Evolutionary conservation across 1,140 invertebrate species (phyloP).

Genomic region (Orussus abietinus): DNA sequence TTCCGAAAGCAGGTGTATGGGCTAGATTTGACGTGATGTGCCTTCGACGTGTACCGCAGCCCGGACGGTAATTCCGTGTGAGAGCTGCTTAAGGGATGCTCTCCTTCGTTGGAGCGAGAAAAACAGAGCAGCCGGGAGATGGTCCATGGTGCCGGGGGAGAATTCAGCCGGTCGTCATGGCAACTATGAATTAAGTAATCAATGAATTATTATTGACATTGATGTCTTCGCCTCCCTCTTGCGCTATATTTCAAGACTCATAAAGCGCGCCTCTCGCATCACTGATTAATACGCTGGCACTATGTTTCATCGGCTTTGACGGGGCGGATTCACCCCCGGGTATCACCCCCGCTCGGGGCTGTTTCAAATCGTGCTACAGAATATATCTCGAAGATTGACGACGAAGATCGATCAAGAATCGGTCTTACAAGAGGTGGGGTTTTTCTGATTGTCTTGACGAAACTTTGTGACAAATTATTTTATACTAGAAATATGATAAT

Average conservation of each 20-base stretch:
- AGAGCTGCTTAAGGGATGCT: constrained; percentile 32
- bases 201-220: constrained; percentile 56
- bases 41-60: too few species aligned
- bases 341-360: too few species aligned
- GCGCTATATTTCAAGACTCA: constrained; percentile 44
- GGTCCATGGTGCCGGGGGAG: constrained; percentile 8
- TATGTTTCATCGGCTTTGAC: constrained; percentile 36
- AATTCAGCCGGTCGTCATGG: constrained; percentile 48
- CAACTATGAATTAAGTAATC: constrained; percentile 53
- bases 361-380: too few species aligned
- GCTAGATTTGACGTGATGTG: too few species aligned
- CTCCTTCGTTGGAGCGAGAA: constrained; percentile 39
- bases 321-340: constrained; percentile 4
- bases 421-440: too few species aligned
- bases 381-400: too few species aligned
- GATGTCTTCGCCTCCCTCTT: constrained; percentile 39
- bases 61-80: too few species aligned
- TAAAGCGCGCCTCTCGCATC: constrained; percentile 33
- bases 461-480: too few species aligned
- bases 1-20: too few species aligned
- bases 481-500: too few species aligned
- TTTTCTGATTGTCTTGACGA: too few species aligned
- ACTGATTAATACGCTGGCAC: constrained; percentile 45
- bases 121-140: constrained; percentile 40
- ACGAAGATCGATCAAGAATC: too few species aligned